A percentile compares a stretch with the other conserved stretches of the same genome.
phyloP scores from a whole-genome alignment of 2,113 vertebrate species.

The Microtus ochrogaster region DNA sequence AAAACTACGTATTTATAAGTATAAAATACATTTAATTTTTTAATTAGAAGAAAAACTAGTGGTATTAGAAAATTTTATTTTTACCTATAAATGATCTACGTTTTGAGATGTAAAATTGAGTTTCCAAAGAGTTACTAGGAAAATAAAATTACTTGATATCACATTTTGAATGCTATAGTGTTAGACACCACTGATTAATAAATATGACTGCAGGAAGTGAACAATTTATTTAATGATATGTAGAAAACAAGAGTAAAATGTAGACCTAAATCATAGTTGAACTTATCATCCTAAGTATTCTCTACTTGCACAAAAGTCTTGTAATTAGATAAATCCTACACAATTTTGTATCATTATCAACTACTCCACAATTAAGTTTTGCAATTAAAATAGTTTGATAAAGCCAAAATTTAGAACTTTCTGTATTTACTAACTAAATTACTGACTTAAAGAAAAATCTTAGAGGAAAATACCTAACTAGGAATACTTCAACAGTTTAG shows the following conservation, averaged over 20 bases:
- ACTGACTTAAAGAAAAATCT: not conserved
- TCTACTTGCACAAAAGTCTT: not conserved
- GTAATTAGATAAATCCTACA: not conserved
- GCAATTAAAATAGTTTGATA: not conserved
- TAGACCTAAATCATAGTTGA: not conserved
- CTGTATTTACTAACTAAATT: not conserved
- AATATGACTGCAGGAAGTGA: not conserved
- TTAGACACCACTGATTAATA: not conserved
- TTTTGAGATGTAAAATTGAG: not conserved
- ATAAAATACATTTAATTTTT: not conserved
- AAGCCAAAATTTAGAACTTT: not conserved
- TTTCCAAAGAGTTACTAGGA: not conserved
- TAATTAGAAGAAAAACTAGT: not conserved
- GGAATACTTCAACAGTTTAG: not conserved
- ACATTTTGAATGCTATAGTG: not conserved
- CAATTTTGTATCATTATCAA: not conserved
- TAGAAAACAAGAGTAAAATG: not conserved
- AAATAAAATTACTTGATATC: not conserved
- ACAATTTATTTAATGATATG: not conserved
- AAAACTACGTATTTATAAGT: not conserved
- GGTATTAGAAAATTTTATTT: not conserved
- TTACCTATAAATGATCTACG: not conserved
- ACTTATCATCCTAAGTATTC: not conserved
- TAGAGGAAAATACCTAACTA: not conserved
- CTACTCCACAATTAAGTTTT: not conserved